phyloP scores from a whole-genome alignment of 2,888 invertebrate species.

The Pachliopta kotzebuea region DNA sequence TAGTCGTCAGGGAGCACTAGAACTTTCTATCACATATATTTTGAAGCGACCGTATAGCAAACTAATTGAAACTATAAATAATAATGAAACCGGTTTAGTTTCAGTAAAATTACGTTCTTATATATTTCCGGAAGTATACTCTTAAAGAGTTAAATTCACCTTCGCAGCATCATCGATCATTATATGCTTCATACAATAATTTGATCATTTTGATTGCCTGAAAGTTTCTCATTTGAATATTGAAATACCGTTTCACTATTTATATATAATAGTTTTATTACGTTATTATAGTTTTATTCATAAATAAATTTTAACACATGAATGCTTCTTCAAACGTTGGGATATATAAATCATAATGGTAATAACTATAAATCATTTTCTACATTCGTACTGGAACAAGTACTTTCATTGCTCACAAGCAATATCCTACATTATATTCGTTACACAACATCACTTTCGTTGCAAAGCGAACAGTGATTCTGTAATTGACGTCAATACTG shows the following conservation, averaged over 20 bases:
- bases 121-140: no score
- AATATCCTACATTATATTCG: constrained; percentile 50
- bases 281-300: constrained; percentile 12
- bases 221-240: no score
- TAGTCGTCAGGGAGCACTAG: background rate
- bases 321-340: constrained; percentile 1
- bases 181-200: no score
- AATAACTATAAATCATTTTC: constrained; percentile 33
- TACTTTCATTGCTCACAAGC: constrained; percentile 31
- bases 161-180: no score
- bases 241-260: background rate
- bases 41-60: background rate
- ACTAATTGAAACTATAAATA: background rate
- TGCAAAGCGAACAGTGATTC: constrained; percentile 41
- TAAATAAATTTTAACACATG: constrained; percentile 16
- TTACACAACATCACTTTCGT: constrained; percentile 53
- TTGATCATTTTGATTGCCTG: no score
- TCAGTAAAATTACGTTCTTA: background rate
- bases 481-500: constrained; percentile 64
- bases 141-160: no score
- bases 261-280: constrained; percentile 1
- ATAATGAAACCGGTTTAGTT: background rate
- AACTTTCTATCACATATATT: background rate
- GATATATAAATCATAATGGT: constrained; percentile 22
- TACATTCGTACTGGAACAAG: constrained; percentile 31